Evolutionary conservation across 1,140 invertebrate genomes (phyloP).

Genomic region (Achatina immaculata): DNA sequence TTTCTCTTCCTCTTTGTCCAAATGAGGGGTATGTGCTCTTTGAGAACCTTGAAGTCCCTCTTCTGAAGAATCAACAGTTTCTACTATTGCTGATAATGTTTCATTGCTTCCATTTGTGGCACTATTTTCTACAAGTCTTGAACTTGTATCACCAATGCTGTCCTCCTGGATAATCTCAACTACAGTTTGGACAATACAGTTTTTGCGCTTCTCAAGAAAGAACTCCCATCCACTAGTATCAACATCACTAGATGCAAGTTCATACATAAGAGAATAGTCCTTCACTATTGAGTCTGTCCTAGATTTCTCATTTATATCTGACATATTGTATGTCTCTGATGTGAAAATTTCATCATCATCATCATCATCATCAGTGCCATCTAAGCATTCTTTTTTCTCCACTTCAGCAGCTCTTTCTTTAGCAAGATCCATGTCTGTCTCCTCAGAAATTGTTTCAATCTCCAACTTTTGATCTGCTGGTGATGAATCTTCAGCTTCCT

Average conservation of each 20-base stretch:
- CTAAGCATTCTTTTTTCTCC: conserved; percentile 32
- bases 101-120: conserved; percentile 5
- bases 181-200: conserved; percentile 58
- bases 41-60: background rate
- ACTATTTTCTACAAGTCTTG: conserved; percentile 13
- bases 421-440: conserved; percentile 51
- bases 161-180: conserved; percentile 51
- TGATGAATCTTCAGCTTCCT: conserved; percentile 37
- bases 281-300: conserved; percentile 56
- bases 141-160: background rate
- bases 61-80: conserved; percentile 14
- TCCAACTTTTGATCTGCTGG: conserved; percentile 33
- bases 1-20: conserved; percentile 24
- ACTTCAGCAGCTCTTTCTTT: conserved; percentile 46
- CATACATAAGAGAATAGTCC: conserved; percentile 60
- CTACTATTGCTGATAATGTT: conserved; percentile 1
- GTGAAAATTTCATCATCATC: conserved; percentile 55
- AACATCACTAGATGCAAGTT: conserved; percentile 61
- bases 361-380: conserved; percentile 46
- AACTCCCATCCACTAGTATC: conserved; percentile 64
- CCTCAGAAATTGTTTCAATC: conserved; percentile 43
- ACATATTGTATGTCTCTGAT: conserved; percentile 37
- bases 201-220: conserved; percentile 59
- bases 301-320: conserved; percentile 44
- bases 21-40: background rate